phyloP scores from a whole-genome alignment of 2,113 vertebrate species.

The Anhinga anhinga region DNA sequence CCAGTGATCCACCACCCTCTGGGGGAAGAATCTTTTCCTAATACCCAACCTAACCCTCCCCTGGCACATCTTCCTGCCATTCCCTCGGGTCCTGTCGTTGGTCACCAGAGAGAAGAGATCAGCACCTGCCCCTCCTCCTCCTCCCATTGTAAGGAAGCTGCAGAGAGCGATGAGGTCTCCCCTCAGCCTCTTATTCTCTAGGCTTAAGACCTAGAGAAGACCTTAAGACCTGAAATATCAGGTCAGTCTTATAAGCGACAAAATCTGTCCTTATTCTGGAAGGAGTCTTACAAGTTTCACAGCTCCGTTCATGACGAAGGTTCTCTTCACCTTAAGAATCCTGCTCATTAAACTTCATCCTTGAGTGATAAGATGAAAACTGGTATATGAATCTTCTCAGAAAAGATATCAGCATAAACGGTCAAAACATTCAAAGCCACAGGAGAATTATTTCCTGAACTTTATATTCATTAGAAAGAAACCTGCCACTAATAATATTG shows the following conservation, averaged over 20 bases:
- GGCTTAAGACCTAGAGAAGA: too few species aligned
- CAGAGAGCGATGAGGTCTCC: too few species aligned
- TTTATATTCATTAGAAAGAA: background rate
- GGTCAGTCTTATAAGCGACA: background rate
- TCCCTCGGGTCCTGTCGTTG: too few species aligned
- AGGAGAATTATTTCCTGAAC: background rate
- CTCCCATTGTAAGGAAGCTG: too few species aligned
- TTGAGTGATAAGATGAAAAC: background rate
- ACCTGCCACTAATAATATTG: background rate
- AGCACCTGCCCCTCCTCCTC: too few species aligned
- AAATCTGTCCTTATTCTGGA: background rate
- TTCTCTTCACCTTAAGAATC: background rate
- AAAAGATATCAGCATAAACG: background rate
- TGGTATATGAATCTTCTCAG: background rate
- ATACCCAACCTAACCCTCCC: too few species aligned
- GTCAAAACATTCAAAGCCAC: background rate
- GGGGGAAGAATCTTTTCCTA: too few species aligned
- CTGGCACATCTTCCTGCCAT: too few species aligned
- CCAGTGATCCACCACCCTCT: too few species aligned
- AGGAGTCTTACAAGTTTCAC: background rate
- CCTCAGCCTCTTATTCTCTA: too few species aligned
- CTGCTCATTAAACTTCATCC: background rate
- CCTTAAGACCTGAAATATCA: background rate
- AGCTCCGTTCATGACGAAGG: background rate
- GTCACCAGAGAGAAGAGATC: too few species aligned